phyloP scores from a whole-genome alignment of 2,888 invertebrate genomes.

The Orthosia cruda region DNA sequence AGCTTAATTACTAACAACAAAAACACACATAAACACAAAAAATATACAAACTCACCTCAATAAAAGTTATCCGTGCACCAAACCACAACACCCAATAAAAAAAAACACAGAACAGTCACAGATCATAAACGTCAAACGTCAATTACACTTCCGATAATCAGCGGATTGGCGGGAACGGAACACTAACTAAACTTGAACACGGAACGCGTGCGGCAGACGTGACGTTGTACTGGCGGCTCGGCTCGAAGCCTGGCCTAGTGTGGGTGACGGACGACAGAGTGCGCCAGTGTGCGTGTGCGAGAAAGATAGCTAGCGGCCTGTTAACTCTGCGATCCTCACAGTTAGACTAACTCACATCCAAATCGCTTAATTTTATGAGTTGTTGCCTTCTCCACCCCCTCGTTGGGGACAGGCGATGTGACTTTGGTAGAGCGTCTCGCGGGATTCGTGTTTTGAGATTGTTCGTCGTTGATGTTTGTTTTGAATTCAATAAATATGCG shows the following conservation, averaged over 20 bases:
- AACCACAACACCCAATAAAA: constrained; percentile 66
- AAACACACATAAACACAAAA: constrained; percentile 10
- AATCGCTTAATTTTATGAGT: constrained; percentile 92
- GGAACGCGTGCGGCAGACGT: constrained; percentile 65
- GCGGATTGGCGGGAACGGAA: constrained; percentile 70
- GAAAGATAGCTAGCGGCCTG: constrained; percentile 84
- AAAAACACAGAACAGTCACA: constrained; percentile 67
- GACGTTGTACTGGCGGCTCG: constrained; percentile 69
- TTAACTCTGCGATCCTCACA: constrained; percentile 91
- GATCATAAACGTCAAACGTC: constrained; percentile 71
- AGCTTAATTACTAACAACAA: constrained; percentile 29
- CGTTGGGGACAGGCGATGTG: constrained; percentile 77
- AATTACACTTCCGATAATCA: constrained; percentile 71
- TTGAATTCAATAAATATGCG: constrained; percentile 29
- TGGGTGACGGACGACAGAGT: constrained; percentile 62
- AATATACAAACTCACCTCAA: constrained; percentile 55
- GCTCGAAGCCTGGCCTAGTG: constrained; percentile 52
- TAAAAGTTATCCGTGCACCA: constrained; percentile 63
- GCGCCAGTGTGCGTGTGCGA: constrained; percentile 80
- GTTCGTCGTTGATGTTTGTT: constrained; percentile 27
- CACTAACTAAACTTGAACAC: constrained; percentile 48
- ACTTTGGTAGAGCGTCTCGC: constrained; percentile 78
- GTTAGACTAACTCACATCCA: constrained; percentile 92
- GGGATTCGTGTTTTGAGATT: constrained; percentile 44
- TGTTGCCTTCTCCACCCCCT: constrained; percentile 92